phyloP scores from a whole-genome alignment of 2,113 vertebrate genomes.

The Vidua macroura region DNA sequence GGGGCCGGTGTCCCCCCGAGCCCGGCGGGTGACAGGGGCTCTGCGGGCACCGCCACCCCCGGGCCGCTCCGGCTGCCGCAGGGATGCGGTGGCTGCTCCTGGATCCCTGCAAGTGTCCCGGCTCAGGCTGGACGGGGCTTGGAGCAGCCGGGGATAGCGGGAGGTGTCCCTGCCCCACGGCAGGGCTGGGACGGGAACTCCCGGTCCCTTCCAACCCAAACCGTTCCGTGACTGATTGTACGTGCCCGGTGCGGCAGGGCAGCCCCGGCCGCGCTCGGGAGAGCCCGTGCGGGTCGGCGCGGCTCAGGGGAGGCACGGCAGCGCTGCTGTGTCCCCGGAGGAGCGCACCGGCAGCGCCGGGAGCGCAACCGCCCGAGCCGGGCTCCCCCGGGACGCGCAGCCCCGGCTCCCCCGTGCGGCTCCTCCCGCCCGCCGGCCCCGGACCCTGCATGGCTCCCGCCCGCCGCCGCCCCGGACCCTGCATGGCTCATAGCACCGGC shows the following conservation, averaged over 20 bases:
- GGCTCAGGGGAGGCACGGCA: background rate
- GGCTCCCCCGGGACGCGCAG: background rate
- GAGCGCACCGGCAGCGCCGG: too few relatives aligned
- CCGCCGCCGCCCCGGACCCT: background rate
- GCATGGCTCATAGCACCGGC: background rate
- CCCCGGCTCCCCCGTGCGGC: background rate
- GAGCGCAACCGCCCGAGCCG: rapidly evolving
- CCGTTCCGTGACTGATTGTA: rapidly evolving
- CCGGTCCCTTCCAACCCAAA: background rate
- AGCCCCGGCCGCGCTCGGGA: background rate
- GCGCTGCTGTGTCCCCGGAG: rapidly evolving
- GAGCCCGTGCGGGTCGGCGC: background rate
- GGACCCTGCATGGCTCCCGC: background rate
- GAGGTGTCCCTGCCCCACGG: background rate
- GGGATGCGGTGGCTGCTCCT: background rate
- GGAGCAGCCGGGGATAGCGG: rapidly evolving
- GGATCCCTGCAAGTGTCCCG: rapidly evolving
- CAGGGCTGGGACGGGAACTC: too few relatives aligned
- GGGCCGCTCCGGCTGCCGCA: background rate
- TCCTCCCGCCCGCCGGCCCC: background rate
- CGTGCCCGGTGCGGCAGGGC: background rate
- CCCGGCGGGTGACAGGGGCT: background rate
- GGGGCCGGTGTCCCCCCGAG: background rate
- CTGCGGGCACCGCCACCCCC: background rate
- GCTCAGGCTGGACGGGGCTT: background rate